Percentiles rank a stretch among this genome's conserved stretches.
These are phyloP conservation scores for Bombus consobrinus DNA, from an alignment of 1,140 invertebrate genomes.

Conservation along the genomic window DNA sequence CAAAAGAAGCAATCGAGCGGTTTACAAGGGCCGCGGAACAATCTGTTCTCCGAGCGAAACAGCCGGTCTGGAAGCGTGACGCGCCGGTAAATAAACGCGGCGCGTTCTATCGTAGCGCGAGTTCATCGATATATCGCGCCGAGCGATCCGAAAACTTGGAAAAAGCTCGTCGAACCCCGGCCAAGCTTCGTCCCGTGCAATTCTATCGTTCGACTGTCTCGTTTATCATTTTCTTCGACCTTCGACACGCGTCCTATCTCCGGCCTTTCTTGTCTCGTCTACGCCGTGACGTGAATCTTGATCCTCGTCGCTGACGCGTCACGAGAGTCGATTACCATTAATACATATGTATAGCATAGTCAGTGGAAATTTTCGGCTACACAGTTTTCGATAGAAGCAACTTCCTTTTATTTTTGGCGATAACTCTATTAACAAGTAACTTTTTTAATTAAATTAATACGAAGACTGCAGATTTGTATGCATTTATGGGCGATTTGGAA, in stretches of 20 bases:
- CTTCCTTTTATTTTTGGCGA: no score
- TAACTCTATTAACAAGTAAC: no score
- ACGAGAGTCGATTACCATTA: no score
- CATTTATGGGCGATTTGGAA: no score
- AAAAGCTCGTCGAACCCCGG: not conserved
- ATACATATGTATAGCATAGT: no score
- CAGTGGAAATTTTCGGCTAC: no score
- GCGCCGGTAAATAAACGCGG: not conserved
- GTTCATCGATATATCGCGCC: slow-evolving; percentile 28
- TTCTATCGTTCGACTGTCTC: slow-evolving; percentile 33
- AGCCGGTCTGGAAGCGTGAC: not conserved
- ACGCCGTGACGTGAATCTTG: no score
- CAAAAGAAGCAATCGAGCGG: slow-evolving; percentile 5
- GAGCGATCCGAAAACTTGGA: slow-evolving; percentile 14
- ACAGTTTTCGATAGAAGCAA: no score
- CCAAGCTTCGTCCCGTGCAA: not conserved
- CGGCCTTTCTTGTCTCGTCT: slow-evolving; percentile 14
- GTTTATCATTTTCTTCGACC: slow-evolving; percentile 47
- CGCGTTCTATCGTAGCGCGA: not conserved
- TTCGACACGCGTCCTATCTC: slow-evolving; percentile 16
- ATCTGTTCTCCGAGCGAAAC: not conserved
- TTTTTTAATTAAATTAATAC: no score
- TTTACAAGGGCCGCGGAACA: not conserved
- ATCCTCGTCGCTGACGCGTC: no score
- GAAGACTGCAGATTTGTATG: no score